Evolutionary conservation across 2,113 vertebrate genomes (phyloP), one percentile per base, ranked within the genome.

Genomic region (Chinchilla lanigera): DNA sequence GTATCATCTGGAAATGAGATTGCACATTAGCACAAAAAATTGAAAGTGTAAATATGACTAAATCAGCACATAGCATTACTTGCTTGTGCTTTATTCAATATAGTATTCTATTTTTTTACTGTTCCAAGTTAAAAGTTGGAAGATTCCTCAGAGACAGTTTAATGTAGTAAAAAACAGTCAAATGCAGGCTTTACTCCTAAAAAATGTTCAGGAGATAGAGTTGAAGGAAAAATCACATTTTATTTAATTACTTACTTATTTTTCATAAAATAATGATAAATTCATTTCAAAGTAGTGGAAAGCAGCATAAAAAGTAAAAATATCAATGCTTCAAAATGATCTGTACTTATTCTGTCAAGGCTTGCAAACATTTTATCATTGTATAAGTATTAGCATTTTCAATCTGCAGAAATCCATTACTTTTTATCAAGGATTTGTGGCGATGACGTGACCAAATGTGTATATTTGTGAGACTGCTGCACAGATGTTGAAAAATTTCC

Each of bases 41-140:
- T 96, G 16, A 17, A 93, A 86, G 91, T 94, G 52, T 85, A 97
- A 92, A 82, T 95, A 93, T 81, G n/a, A 90, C 22, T 63, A 86
- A 78, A 38, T 24, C 47, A 47, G 19, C 75, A 38, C 41, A 35
- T 1, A 85, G 2, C 54, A 88, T 92, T 38, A 28, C 44, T 78
- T 73, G 22, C 22, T 52, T 75, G 1, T 78, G 22, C 75, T 93
- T 54, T 96, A 65, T 91, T 94, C 9, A 56, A 50, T 47, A 75
- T 12, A 85, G 2, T 73, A 13, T 16, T 69, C 17, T 69, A 17
- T 20, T n/a, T 69, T 89, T 91, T 83, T 92, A 78, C 20, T 1
- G 58, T 63, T 93, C 7, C 41, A 56, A 77, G 47, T 44, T 86
- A 63, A 95, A 96, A 90, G 3, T 58, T 75, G 26, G 14, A 65